Percentiles rank a stretch among this genome's conserved stretches.
phyloP scores from a whole-genome alignment of 2,113 vertebrate genomes.

The Labeo catla region DNA sequence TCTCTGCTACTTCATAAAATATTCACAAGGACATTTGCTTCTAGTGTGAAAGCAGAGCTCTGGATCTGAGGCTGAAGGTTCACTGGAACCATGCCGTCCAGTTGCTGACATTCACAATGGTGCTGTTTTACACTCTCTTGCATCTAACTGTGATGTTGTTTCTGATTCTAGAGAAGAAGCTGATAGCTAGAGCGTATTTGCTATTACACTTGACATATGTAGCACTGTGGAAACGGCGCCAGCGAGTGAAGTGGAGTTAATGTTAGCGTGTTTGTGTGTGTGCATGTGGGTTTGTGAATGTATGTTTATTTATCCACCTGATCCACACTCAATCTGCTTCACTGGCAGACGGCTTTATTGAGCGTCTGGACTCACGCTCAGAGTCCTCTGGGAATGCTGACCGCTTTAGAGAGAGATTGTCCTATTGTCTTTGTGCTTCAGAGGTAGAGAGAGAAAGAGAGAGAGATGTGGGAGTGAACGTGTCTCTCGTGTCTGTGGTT shows the following conservation, averaged over 20 bases:
- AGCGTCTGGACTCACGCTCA: slow-evolving; percentile 35
- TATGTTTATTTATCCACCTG: slow-evolving; percentile 49
- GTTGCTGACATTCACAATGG: neutral
- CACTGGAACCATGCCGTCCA: too few relatives aligned
- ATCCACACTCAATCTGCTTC: slow-evolving; percentile 49
- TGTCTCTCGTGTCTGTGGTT: too few relatives aligned
- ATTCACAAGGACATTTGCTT: slow-evolving; percentile 30
- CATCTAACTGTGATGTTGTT: neutral
- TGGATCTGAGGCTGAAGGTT: neutral
- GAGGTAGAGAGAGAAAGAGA: neutral
- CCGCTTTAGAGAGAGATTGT: slow-evolving; percentile 23
- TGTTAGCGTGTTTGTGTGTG: slow-evolving; percentile 25
- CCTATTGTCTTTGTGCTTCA: neutral
- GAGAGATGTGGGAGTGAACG: too few relatives aligned
- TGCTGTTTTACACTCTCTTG: neutral
- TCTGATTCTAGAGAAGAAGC: neutral
- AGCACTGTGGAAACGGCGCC: neutral
- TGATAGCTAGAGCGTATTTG: neutral
- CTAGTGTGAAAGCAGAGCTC: neutral
- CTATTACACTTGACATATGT: neutral
- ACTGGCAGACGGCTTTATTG: slow-evolving; percentile 53
- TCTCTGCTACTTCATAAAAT: slow-evolving; percentile 24
- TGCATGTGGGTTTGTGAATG: slow-evolving; percentile 20
- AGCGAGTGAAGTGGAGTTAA: neutral
- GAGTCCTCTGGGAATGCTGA: slow-evolving; percentile 12